Conservation (phyloP, 2,888 invertebrate species). For the Agrotis clavis region DNA sequence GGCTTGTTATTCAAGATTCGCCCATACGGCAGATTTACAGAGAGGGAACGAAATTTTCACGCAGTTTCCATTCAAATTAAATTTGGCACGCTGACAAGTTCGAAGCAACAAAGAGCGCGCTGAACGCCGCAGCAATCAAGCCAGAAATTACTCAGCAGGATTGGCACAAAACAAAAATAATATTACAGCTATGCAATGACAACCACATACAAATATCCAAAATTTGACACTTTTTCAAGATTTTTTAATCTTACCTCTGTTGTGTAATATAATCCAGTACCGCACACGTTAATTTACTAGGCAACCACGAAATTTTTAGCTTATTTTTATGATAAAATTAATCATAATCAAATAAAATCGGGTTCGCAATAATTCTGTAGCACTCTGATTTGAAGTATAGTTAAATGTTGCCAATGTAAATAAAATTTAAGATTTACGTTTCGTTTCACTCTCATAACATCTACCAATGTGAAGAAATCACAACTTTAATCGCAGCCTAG, state of each 20-base stretch:
- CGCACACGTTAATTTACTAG: constrained; percentile 47
- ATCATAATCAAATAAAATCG: constrained; percentile 66
- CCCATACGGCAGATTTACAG: constrained; percentile 35
- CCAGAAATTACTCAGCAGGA: constrained; percentile 78
- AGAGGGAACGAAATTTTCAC: constrained; percentile 41
- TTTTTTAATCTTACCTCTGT: constrained; percentile 56
- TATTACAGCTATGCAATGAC: constrained; percentile 57
- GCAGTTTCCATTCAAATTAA: constrained; percentile 33
- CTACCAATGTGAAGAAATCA: not conserved
- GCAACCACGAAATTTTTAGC: constrained; percentile 47
- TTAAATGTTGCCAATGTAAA: constrained; percentile 49
- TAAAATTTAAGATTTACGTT: constrained; percentile 45
- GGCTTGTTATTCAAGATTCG: constrained; percentile 28
- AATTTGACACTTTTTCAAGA: constrained; percentile 16
- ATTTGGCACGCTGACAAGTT: constrained; percentile 67
- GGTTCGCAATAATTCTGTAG: constrained; percentile 53
- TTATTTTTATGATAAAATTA: constrained; percentile 63
- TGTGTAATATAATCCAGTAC: constrained; percentile 37
- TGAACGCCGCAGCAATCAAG: constrained; percentile 35
- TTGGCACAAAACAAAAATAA: constrained; percentile 74
- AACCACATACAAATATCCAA: constrained; percentile 41
- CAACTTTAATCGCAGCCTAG: not conserved
- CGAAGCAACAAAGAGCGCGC: constrained; percentile 51
- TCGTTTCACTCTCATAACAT: constrained; percentile 25
- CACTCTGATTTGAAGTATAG: constrained; percentile 66